These are phyloP conservation scores for Craseonycteris thonglongyai DNA, from an alignment of 2,113 vertebrate genomes.

Conservation along the genomic window DNA sequence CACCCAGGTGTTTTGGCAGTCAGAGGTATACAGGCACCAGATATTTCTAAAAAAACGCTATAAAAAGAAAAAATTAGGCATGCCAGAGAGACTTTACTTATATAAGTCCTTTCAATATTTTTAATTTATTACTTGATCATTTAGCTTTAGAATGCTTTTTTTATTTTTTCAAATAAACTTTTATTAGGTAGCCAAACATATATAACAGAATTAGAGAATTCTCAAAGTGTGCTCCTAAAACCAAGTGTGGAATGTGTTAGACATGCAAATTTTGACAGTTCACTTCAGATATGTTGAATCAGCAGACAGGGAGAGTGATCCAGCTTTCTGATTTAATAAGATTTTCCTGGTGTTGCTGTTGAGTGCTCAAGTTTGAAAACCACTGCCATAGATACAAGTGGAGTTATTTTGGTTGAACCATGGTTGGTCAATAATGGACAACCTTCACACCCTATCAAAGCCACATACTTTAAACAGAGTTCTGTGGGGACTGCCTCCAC, in stretches of 20 bases:
- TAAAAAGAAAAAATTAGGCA: neutral
- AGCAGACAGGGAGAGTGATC: neutral
- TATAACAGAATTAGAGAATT: neutral
- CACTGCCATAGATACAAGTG: neutral
- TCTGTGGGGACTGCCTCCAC: neutral
- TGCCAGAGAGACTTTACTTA: neutral
- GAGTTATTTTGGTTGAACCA: neutral
- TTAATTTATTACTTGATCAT: neutral
- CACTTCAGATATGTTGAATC: neutral
- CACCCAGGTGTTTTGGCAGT: rapidly evolving
- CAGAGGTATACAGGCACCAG: neutral
- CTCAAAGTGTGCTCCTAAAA: neutral
- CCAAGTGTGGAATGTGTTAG: neutral
- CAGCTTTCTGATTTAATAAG: neutral
- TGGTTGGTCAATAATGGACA: neutral
- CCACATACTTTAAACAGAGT: neutral
- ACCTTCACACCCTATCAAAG: too few relatives aligned
- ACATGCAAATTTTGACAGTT: neutral
- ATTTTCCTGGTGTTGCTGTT: neutral
- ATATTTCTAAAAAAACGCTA: neutral
- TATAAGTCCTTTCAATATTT: neutral
- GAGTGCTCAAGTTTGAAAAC: neutral
- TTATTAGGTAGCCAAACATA: neutral
- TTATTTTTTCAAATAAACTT: neutral
- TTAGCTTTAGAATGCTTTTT: neutral